Conservation (phyloP, 1,140 invertebrate species). For the Sipha flava region DNA sequence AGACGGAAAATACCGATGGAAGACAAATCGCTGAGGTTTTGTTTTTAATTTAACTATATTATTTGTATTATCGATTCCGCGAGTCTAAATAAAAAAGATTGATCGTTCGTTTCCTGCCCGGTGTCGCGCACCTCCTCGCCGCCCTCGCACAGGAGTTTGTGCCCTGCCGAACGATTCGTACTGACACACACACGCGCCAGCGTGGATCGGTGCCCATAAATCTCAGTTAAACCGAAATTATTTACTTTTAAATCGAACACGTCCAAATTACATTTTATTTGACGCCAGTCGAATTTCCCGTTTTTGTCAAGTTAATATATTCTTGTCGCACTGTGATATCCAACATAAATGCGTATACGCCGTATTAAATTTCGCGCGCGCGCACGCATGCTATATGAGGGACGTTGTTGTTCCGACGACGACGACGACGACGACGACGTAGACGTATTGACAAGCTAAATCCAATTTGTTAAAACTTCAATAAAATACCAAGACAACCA, state of each 20-base stretch:
- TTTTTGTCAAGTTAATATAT: constrained; percentile 29
- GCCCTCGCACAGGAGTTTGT: no score
- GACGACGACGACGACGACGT: constrained; percentile 3
- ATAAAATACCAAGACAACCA: constrained; percentile 21
- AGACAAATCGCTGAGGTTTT: constrained; percentile 25
- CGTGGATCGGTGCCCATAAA: not conserved
- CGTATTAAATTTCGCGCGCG: not conserved
- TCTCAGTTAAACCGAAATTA: constrained; percentile 33
- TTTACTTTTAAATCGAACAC: constrained; percentile 32
- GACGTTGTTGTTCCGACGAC: not conserved
- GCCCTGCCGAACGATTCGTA: not conserved
- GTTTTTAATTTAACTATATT: constrained; percentile 33
- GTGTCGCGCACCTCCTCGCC: not conserved
- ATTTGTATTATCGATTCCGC: constrained; percentile 24
- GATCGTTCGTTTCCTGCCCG: constrained; percentile 27
- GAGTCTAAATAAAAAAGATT: constrained; percentile 32
- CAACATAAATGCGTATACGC: not conserved
- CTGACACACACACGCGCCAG: not conserved
- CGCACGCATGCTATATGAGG: not conserved
- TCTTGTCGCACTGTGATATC: not conserved
- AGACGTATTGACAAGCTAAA: constrained; percentile 26
- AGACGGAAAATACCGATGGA: not conserved
- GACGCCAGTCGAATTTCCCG: constrained; percentile 30
- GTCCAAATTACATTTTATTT: constrained; percentile 32
- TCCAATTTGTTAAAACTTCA: constrained; percentile 30